phyloP scores from a whole-genome alignment of 2,113 vertebrate genomes.

The Equus przewalskii region DNA sequence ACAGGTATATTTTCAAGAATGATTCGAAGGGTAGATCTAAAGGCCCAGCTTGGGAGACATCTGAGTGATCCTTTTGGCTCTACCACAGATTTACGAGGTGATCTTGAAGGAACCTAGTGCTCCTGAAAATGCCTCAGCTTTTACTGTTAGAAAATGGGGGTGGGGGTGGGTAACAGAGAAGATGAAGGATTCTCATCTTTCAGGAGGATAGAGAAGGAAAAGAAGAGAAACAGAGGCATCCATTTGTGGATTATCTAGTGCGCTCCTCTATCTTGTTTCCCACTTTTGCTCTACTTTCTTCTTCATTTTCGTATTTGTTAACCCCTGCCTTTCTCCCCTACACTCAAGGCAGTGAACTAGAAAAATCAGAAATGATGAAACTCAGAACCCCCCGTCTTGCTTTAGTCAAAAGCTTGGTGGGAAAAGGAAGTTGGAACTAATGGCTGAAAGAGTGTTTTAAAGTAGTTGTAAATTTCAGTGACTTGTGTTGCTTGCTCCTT shows the following conservation, averaged over 20 bases:
- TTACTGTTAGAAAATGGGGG: background rate
- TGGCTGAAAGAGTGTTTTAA: background rate
- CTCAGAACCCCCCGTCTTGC: background rate
- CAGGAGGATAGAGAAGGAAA: background rate
- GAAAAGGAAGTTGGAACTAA: slow-evolving; percentile 30
- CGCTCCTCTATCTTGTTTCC: background rate
- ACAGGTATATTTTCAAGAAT: background rate
- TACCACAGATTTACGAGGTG: background rate
- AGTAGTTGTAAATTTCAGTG: slow-evolving; percentile 3
- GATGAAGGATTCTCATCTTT: background rate
- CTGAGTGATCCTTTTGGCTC: background rate
- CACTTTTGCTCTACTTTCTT: background rate
- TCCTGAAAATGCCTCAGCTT: background rate
- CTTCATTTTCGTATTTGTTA: background rate
- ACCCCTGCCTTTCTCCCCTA: background rate
- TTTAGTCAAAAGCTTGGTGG: slow-evolving; percentile 41
- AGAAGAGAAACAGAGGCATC: background rate
- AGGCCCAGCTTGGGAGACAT: background rate
- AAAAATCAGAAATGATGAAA: slow-evolving; percentile 18
- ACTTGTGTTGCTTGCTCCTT: background rate
- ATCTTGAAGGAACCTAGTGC: background rate
- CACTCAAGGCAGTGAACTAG: background rate
- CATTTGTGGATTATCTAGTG: background rate
- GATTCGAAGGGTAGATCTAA: background rate
- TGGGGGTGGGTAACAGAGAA: background rate